These are phyloP conservation scores for Empidonax alnorum DNA, from an alignment of 2,113 vertebrate species.

Conservation along the genomic window DNA sequence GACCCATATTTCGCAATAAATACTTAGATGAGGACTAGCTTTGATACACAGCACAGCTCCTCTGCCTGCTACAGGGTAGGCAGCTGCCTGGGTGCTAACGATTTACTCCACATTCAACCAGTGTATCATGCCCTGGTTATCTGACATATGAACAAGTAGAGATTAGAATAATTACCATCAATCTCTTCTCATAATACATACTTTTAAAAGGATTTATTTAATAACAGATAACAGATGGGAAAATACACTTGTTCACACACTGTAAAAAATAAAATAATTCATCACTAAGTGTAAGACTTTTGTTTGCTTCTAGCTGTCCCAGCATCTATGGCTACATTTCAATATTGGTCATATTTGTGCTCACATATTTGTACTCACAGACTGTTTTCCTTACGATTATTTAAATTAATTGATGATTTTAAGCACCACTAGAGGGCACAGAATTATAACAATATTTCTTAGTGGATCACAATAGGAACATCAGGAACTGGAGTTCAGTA, in stretches of 20 bases:
- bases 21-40: neutral
- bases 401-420: slow-evolving; percentile 21
- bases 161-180: neutral
- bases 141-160: neutral
- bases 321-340: neutral
- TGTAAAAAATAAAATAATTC: neutral
- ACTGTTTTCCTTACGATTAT: neutral
- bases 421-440: slow-evolving; percentile 81
- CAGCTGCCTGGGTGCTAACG: neutral
- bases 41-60: neutral
- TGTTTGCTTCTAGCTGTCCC: neutral
- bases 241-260: neutral
- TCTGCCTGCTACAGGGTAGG: neutral
- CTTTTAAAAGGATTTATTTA: neutral
- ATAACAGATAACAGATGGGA: neutral
- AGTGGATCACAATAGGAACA: neutral
- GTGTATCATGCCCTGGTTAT: neutral
- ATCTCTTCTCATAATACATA: neutral
- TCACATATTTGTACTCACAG: neutral
- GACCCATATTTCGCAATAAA: neutral
- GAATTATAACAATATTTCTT: slow-evolving; percentile 72
- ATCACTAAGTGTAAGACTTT: neutral
- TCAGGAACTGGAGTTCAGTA: neutral
- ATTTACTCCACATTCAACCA: neutral
- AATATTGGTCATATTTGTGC: neutral